These are phyloP conservation scores for Drosophila sproati DNA, from an alignment of 1,140 invertebrate species.

Conservation along the genomic window DNA sequence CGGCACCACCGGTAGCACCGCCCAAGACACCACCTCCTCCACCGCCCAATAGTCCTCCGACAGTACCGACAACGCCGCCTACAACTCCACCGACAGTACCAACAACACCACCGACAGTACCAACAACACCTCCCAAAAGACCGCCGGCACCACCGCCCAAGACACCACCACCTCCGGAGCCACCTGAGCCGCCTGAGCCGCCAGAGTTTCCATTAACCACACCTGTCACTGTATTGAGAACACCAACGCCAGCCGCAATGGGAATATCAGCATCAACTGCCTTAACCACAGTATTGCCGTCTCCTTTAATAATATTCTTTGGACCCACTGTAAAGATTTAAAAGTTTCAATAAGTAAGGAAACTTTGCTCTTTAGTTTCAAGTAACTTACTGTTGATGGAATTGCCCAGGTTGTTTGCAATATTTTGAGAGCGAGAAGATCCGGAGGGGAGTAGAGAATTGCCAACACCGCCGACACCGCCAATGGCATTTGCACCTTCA, in stretches of 20 bases:
- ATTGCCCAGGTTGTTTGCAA: constrained; percentile 36
- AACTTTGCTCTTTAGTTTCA: not conserved
- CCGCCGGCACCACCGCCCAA: not conserved
- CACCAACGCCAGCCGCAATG: not conserved
- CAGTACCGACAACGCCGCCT: too few species aligned
- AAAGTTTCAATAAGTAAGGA: not conserved
- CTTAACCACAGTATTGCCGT: not conserved
- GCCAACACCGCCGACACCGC: not conserved
- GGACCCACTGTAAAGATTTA: not conserved
- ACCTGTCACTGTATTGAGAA: constrained; percentile 1
- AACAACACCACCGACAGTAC: not conserved
- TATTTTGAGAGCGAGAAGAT: not conserved
- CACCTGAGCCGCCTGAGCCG: not conserved
- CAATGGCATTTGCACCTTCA: not conserved
- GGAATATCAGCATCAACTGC: not conserved
- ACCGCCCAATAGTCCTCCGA: not conserved
- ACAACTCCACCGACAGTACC: not conserved
- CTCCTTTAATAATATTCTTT: not conserved
- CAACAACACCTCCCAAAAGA: not conserved
- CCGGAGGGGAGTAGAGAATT: not conserved
- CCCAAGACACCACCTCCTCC: too few species aligned
- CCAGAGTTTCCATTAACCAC: not conserved
- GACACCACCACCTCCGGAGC: not conserved
- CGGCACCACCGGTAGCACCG: too few species aligned
- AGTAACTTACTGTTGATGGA: constrained; percentile 33